These are phyloP conservation scores for Rapana venosa DNA, from an alignment of 2,888 invertebrate species.

Conservation along the genomic window DNA sequence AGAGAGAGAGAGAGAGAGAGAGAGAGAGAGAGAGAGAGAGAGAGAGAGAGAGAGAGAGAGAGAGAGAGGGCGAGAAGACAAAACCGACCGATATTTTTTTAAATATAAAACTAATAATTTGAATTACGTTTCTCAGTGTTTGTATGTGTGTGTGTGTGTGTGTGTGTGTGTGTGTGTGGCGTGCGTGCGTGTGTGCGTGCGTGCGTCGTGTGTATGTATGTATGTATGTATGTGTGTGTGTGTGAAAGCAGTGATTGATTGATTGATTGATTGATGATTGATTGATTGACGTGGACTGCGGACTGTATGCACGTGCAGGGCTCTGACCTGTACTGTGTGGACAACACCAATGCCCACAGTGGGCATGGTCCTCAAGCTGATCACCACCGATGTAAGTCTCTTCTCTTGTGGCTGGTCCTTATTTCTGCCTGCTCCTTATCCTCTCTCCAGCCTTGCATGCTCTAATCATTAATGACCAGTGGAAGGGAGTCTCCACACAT, in stretches of 20 bases:
- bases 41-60: conserved; percentile 11
- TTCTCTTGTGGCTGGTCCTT: background rate
- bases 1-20: background rate
- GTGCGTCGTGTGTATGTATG: background rate
- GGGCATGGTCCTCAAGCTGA: conserved; percentile 67
- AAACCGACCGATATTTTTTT: too few species aligned
- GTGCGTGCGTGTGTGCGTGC: background rate
- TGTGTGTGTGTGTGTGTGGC: too few species aligned
- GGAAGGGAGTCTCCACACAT: too few species aligned
- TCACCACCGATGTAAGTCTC: conserved; percentile 68
- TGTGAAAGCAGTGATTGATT: background rate
- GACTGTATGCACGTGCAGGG: conserved; percentile 56
- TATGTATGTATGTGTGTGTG: background rate
- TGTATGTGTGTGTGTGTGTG: too few species aligned
- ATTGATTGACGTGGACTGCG: too few species aligned
- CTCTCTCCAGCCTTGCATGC: too few species aligned
- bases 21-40: conserved; percentile 11
- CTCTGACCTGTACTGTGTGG: conserved; percentile 61
- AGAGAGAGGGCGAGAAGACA: conserved; percentile 18
- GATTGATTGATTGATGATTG: background rate
- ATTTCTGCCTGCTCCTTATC: background rate
- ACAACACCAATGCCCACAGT: conserved; percentile 66
- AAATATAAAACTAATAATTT: too few species aligned
- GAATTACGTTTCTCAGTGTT: too few species aligned
- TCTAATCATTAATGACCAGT: too few species aligned